These are phyloP conservation scores for Cyclopterus lumpus DNA, from an alignment of 2,797 vertebrate genomes.

Conservation along the genomic window DNA sequence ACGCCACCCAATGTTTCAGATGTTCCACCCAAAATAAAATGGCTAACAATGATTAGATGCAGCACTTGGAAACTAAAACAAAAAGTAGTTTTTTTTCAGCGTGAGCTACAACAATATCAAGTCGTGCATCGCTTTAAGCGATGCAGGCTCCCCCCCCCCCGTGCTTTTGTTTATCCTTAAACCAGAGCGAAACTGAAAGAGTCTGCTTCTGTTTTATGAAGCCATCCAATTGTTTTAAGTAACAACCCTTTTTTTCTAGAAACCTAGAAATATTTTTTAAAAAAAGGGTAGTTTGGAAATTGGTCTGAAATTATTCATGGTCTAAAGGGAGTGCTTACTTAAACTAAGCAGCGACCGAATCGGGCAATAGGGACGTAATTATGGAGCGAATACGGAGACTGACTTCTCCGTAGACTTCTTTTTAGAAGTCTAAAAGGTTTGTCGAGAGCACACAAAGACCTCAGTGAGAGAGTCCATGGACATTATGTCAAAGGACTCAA, in stretches of 20 bases:
- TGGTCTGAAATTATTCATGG: not conserved
- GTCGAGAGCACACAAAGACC: not conserved
- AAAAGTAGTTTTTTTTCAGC: too few species aligned
- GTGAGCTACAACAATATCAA: too few species aligned
- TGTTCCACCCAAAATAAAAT: not conserved
- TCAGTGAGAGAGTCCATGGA: not conserved
- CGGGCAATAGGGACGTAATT: slow-evolving; percentile 4
- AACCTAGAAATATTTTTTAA: not conserved
- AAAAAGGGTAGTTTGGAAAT: slow-evolving; percentile 3
- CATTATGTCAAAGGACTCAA: not conserved
- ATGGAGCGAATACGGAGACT: not conserved
- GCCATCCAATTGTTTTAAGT: not conserved
- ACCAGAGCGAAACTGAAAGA: not conserved
- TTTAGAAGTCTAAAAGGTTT: slow-evolving; percentile 7
- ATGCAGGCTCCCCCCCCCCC: too few species aligned
- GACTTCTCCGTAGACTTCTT: not conserved
- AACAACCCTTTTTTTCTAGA: not conserved
- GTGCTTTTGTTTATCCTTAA: not conserved
- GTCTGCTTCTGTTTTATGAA: not conserved
- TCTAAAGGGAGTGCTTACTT: not conserved
- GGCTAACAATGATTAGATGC: not conserved
- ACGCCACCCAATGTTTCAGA: not conserved
- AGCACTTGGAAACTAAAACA: not conserved
- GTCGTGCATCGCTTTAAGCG: not conserved
- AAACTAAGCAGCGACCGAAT: not conserved